These are phyloP conservation scores for Synanthedon tipuliformis DNA, from an alignment of 2,888 invertebrate genomes.

Conservation along the genomic window DNA sequence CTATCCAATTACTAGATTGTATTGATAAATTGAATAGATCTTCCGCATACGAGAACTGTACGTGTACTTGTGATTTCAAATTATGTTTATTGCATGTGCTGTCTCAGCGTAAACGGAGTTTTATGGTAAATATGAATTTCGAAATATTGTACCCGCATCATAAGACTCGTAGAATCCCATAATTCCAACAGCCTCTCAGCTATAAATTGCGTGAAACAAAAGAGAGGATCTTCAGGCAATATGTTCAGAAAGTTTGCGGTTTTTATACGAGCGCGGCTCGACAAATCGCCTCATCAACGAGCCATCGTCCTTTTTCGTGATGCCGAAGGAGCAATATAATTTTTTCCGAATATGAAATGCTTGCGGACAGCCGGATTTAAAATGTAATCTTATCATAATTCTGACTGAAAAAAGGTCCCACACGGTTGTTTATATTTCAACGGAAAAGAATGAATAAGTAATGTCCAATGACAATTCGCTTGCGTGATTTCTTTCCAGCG, in stretches of 20 bases:
- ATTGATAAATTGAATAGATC: slow-evolving; percentile 18
- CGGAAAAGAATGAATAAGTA: neutral
- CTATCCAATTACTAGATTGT: slow-evolving; percentile 31
- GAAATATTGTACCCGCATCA: slow-evolving; percentile 34
- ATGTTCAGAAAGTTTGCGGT: slow-evolving; percentile 43
- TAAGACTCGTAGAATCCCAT: slow-evolving; percentile 1
- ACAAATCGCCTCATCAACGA: slow-evolving; percentile 35
- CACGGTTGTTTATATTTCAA: neutral
- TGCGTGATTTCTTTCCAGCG: neutral
- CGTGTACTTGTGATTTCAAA: neutral
- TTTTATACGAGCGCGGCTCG: slow-evolving; percentile 28
- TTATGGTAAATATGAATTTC: slow-evolving; percentile 3
- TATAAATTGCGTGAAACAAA: slow-evolving; percentile 45
- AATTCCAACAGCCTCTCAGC: slow-evolving; percentile 23
- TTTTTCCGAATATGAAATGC: slow-evolving; percentile 7
- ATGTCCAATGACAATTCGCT: neutral
- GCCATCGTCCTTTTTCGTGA: slow-evolving; percentile 10
- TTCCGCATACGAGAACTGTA: slow-evolving; percentile 21
- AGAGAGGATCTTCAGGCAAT: slow-evolving; percentile 27
- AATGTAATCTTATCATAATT: neutral
- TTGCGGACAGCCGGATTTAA: neutral
- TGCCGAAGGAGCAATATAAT: slow-evolving; percentile 11
- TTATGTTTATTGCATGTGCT: neutral
- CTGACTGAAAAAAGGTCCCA: neutral
- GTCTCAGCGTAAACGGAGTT: neutral